Base-by-base conservation (phyloP, 2,113 vertebrate genomes). In the Prionailurus viverrinus region DNA sequence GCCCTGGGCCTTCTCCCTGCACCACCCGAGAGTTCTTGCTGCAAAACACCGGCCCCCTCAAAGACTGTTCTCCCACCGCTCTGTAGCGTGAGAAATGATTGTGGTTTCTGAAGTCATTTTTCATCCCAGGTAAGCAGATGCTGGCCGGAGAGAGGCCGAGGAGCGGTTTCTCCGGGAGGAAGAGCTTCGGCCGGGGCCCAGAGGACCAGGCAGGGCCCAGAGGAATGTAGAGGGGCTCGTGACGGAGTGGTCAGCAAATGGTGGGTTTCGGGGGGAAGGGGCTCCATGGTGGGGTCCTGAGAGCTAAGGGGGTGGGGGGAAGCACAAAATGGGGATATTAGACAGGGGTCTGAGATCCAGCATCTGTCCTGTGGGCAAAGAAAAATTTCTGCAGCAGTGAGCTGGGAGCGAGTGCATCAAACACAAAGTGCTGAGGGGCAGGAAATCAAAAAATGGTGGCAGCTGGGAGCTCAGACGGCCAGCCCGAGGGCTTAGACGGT, bases 41-140 rank as follows among this genome's bases (percentile, higher is more conserved):
- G 31, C 45, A 13, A 65, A 36, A 14, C 16, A 8, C 45, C 0
- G 27, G 3, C 51, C 13, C 45, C 13, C n/a, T 9, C 33, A 1
- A 5, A 14, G 29, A 19, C 1, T 1, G 1, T 58, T 23, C 51
- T 36, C 45, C 33, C 9, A 29, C 19, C 0, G 0, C 18, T 4
- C 36, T 19, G 69, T 68, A 63, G 89, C 53, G 3, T 78, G 94
- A 31, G 71, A 18, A 3, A 21, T 9, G 8, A 23, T 4, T 33
- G 9, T n/a, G 41, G 45, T 15, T 76, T 55, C 61, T 19, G 39
- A n/a, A 21, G 66, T 41, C 11, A 2, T 76, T 29, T 41, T 41
- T 19, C 27, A 48, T 8, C 29, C 68, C 4, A 1, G 73, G 19
- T 41, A 48, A 79, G 21, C 63, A 68, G 48, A 41, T 29, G n/a